Evolutionary conservation across 1,140 invertebrate genomes (phyloP), one percentile per base, ranked within the genome.

Genomic region (Drosophila guanche): DNA sequence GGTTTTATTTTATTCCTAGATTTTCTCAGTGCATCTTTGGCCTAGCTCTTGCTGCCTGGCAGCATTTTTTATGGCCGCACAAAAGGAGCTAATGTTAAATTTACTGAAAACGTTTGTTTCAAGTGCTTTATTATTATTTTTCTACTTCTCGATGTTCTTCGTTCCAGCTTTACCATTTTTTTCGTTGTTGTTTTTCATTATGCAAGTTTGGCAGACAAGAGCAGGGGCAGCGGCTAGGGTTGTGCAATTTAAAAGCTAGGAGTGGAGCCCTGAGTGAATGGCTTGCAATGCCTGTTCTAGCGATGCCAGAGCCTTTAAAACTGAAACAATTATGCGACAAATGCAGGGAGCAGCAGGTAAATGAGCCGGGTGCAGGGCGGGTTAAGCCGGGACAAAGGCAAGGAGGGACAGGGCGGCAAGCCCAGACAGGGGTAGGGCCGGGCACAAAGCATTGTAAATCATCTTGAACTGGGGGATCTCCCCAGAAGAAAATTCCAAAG

Each of bases 41-140:
- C 2, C 25, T 65, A 41, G 47, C 59, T 61, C 16, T 22, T 42
- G 37, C 23, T 46, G 59, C 52, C 41, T 70, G 60, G 63, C 77
- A 62, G 62, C 85, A 80, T 85, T 37, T 81, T 86, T 79, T 74
- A 86, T 85, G 53, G 70, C 46, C 59, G 59, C 66, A 86, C 81
- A 81, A 83, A 77, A 86, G 73, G 59, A 86, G 83, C 83, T 86
- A 86, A 86, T 86, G 83, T 88, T 86, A 86, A 86, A 86, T 86
- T 88, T 86, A 86, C 83, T 83, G 83, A 88, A 86, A 86, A 86
- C 83, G 81, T 85, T 85, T 85, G 81, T 86, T 85, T 85, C 77
- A 86, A 86, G 83, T 86, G 83, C 83, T 86, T 86, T 78, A 86
- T 83, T 88, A 88, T 86, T 86, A 83, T 88, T 88, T 61, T 62